Evolutionary conservation across 1,140 invertebrate species (phyloP), one percentile per base, ranked within the genome.

Genomic region (Heliothis virescens): DNA sequence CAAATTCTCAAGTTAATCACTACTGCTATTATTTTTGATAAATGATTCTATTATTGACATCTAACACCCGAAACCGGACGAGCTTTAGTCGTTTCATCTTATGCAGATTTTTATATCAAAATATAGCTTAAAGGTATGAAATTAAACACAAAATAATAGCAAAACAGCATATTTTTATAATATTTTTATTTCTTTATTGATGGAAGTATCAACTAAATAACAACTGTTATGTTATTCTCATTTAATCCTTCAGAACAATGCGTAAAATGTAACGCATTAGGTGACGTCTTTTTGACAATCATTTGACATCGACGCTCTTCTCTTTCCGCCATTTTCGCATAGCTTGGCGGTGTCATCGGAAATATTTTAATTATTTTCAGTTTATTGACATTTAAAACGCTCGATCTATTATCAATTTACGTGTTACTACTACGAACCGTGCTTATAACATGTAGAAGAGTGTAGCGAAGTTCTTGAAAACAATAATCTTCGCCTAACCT

Each of bases 281-380:
- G 34, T 41, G 34, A 41, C 34, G 34, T 41, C 34, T 41, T 41
- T 3, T 18, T 71, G 67, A 53, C 67, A 71, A 29, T 71, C 3
- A 34, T 16, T 74, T 62, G 60, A 41, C 34, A 50, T 75, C 47
- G 72, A 75, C 72, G 72, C 72, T 75, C 57, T 10, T 50, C 53
- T 75, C 41, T 62, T 76, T 65, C 53, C 74, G 74, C 74, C 74
- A 76, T 76, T 76, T 76, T 65, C 47, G 48, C 52, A 62, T 75
- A 12, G 72, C 60, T 76, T 55, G 60, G 60, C 47, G 34, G 62
- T 63, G 60, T 76, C 74, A 76, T 52, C 48, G 18, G n/a, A 62
- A 21, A 62, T 50, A 57, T 18, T 47, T 53, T 21, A 18, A 16
- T 18, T 75, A 18, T 13, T 15, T 57, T 7, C 13, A 29, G 15